These are phyloP conservation scores for Actinostola sp. DNA, from an alignment of 92 coral and sea anemone species.

Conservation along the genomic window DNA sequence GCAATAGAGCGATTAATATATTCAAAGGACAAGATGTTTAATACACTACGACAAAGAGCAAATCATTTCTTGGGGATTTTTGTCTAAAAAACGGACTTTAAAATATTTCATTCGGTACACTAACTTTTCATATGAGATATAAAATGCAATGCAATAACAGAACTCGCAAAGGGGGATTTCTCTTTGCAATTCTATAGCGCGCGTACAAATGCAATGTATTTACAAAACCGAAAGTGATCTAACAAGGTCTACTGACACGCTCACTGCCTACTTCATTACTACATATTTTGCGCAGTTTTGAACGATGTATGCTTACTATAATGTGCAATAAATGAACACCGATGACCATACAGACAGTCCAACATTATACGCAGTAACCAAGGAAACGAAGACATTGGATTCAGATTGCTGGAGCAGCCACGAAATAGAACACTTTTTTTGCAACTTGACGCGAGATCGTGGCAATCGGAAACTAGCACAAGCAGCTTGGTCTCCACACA, in stretches of 20 bases:
- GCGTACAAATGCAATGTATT: background rate
- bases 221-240: background rate
- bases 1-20: too few relatives aligned
- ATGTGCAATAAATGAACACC: background rate
- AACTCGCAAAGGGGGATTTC: background rate
- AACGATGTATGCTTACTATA: too few relatives aligned
- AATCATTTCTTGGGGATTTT: too few relatives aligned
- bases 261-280: background rate
- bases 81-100: too few relatives aligned
- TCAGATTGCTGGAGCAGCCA: background rate
- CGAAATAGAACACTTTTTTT: background rate
- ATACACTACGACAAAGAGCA: too few relatives aligned
- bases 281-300: background rate
- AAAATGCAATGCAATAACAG: too few relatives aligned
- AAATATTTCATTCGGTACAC: too few relatives aligned
- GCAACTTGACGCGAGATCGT: background rate
- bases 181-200: background rate
- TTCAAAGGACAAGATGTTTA: too few relatives aligned
- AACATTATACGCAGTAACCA: conserved; percentile 11
- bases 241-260: background rate
- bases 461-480: conserved; percentile 12
- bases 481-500: conserved; percentile 8
- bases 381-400: conserved; percentile 9
- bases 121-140: too few relatives aligned
- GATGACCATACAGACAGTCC: background rate